Conservation (phyloP, 2,888 invertebrate species). For the Coecobrya sp. region DNA sequence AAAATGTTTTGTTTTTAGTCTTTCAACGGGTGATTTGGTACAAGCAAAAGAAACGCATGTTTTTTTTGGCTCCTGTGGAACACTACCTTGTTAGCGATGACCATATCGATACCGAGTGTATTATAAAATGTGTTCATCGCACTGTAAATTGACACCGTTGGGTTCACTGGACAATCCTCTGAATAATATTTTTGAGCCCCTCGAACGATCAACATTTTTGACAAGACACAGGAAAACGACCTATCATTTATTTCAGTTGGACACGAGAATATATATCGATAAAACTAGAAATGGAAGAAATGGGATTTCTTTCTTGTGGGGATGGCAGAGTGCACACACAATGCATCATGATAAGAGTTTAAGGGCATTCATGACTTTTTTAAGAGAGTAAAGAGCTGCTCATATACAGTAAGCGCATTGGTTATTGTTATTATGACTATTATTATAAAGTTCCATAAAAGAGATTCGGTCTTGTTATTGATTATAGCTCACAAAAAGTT, state of each 20-base stretch:
- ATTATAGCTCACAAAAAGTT: constrained; percentile 28
- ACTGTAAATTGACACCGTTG: constrained; percentile 22
- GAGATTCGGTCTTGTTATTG: constrained; percentile 42
- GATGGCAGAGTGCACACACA: not conserved
- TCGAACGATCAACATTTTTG: constrained; percentile 47
- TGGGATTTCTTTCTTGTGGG: not conserved
- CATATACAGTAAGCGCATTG: not conserved
- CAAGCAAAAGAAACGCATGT: not conserved
- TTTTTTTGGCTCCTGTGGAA: not conserved
- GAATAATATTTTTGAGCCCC: constrained; percentile 11
- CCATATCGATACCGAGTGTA: constrained; percentile 10
- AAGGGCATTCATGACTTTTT: constrained; percentile 40
- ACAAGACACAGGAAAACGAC: constrained; percentile 46
- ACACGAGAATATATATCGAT: constrained; percentile 57
- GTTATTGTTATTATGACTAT: constrained; percentile 21
- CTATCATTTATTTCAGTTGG: constrained; percentile 67
- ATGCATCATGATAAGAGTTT: constrained; percentile 4
- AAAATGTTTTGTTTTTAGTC: not conserved
- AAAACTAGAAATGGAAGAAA: constrained; percentile 65
- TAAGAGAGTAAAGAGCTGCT: constrained; percentile 3
- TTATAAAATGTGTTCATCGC: constrained; percentile 1
- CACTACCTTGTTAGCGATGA: constrained; percentile 37
- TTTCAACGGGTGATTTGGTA: not conserved
- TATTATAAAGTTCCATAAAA: constrained; percentile 46
- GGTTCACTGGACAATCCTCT: constrained; percentile 28